Evolutionary conservation across 2,113 vertebrate genomes (phyloP).

Genomic region (Platichthys stellatus): DNA sequence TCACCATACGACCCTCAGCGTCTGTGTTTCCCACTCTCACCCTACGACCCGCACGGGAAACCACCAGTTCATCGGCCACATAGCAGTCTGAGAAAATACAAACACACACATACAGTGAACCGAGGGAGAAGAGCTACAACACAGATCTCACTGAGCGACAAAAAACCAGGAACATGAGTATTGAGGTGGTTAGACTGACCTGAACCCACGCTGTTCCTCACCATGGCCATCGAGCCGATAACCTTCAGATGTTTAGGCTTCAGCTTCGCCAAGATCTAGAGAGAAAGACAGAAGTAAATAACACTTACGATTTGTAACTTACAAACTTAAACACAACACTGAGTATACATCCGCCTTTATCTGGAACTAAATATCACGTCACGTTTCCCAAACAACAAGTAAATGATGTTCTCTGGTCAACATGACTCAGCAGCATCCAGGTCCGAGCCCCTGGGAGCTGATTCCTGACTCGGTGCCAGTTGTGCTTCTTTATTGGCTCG

Average conservation of each 20-base stretch:
- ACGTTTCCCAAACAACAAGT: too few relatives aligned
- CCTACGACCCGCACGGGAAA: constrained; percentile 81
- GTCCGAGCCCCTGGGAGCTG: background rate
- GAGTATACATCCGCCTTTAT: too few relatives aligned
- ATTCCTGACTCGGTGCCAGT: background rate
- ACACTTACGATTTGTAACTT: too few relatives aligned
- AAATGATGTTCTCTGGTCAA: background rate
- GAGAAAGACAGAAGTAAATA: background rate
- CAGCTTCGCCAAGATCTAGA: constrained; percentile 80
- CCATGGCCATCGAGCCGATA: constrained; percentile 84
- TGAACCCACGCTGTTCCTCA: constrained; percentile 86
- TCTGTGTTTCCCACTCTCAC: constrained; percentile 87
- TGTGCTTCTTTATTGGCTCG: background rate
- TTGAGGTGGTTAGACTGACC: constrained; percentile 66
- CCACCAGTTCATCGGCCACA: constrained; percentile 84
- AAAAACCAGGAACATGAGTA: background rate
- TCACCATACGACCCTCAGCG: constrained; percentile 86
- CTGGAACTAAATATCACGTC: too few relatives aligned
- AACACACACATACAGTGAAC: background rate
- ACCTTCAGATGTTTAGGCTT: constrained; percentile 83
- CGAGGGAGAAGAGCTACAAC: background rate
- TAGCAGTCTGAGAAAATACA: constrained; percentile 81
- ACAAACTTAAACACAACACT: too few relatives aligned
- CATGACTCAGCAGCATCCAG: background rate
- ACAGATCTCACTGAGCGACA: background rate